Evolutionary conservation across 2,797 vertebrate species (phyloP).

Genomic region (Varecia variegata): DNA sequence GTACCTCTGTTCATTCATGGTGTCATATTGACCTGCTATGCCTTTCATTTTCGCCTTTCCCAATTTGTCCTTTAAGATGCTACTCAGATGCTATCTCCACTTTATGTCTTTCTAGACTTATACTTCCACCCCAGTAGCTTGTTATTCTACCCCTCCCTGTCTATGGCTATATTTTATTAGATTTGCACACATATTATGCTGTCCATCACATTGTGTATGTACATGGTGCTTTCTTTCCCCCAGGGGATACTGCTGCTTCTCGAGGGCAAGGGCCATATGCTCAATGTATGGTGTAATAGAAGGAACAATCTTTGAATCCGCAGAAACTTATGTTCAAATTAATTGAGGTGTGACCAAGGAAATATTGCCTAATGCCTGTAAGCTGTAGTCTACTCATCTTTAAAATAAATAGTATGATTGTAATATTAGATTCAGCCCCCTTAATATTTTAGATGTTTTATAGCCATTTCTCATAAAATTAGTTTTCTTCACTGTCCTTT

Average conservation of each 20-base stretch:
- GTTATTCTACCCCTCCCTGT: neutral
- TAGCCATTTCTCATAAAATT: neutral
- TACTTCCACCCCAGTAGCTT: neutral
- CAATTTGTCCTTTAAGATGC: neutral
- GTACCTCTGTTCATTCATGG: neutral
- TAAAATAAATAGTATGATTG: neutral
- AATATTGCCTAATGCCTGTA: neutral
- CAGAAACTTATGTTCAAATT: neutral
- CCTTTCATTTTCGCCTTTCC: neutral
- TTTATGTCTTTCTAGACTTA: neutral
- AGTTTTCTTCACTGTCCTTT: neutral
- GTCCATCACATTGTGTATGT: neutral
- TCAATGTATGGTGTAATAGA: neutral
- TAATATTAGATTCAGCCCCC: neutral
- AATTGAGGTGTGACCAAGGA: neutral
- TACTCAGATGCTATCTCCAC: neutral
- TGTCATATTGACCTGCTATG: neutral
- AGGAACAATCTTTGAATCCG: neutral
- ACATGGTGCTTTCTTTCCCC: neutral
- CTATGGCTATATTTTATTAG: neutral
- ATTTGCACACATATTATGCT: neutral
- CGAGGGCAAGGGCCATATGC: neutral
- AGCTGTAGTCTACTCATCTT: neutral
- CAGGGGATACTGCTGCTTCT: neutral
- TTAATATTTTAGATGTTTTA: conserved; percentile 15